A percentile compares a stretch with the other conserved stretches of the same genome.
These are phyloP conservation scores for Clivina fossor DNA, from an alignment of 2,888 invertebrate genomes.

Conservation along the genomic window DNA sequence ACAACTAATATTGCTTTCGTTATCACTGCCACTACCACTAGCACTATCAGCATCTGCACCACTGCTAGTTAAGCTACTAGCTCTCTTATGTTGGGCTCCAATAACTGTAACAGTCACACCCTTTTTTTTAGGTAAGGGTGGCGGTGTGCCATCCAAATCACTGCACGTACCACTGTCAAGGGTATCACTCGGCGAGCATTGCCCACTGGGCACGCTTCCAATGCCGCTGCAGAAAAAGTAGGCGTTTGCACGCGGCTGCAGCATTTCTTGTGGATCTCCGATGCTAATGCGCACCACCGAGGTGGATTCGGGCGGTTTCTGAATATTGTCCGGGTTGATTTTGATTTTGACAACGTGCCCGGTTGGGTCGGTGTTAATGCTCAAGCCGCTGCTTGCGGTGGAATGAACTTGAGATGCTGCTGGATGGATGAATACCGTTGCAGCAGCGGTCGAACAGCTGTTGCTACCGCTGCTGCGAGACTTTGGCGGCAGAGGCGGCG, in stretches of 20 bases:
- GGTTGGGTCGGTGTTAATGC: conserved; percentile 42
- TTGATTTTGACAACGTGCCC: conserved; percentile 70
- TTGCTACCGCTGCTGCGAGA: conserved; percentile 49
- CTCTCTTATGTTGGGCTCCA: conserved; percentile 57
- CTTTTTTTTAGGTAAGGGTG: conserved; percentile 68
- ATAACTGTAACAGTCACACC: conserved; percentile 61
- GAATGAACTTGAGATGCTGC: conserved; percentile 44
- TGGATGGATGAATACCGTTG: conserved; percentile 56
- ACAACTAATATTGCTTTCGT: conserved; percentile 76
- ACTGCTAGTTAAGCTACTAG: conserved; percentile 63
- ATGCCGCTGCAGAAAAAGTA: conserved; percentile 64
- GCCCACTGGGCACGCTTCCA: conserved; percentile 71
- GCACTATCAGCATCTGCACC: conserved; percentile 69
- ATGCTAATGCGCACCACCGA: conserved; percentile 60
- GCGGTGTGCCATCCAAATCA: conserved; percentile 75
- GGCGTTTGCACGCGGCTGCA: conserved; percentile 48
- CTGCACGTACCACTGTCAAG: conserved; percentile 84
- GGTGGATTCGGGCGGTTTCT: conserved; percentile 11
- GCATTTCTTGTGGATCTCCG: conserved; percentile 55
- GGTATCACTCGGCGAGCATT: conserved; percentile 81
- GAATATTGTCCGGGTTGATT: conserved; percentile 62
- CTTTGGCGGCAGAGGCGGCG: conserved; percentile 62
- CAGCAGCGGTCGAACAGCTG: conserved; percentile 44
- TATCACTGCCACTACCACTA: conserved; percentile 64
- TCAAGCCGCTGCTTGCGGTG: conserved; percentile 43